Evolutionary conservation across 2,888 invertebrate species (phyloP).

Genomic region (Ochropleura leucogaster): DNA sequence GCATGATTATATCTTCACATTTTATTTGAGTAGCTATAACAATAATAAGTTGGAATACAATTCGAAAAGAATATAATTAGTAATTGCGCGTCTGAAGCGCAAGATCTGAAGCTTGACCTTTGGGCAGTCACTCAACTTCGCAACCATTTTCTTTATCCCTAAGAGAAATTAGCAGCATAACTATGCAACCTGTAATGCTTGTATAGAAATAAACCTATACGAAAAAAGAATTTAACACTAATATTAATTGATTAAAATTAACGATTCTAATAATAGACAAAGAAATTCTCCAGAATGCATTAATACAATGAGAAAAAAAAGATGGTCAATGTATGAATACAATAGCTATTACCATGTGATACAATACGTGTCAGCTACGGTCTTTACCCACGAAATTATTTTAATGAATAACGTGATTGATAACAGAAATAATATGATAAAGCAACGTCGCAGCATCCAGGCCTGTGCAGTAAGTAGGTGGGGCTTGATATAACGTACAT

Average conservation of each 20-base stretch:
- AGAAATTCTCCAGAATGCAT: neutral
- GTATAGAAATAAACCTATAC: neutral
- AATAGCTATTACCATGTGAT: constrained; percentile 19
- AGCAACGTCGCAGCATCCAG: constrained; percentile 14
- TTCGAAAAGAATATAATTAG: neutral
- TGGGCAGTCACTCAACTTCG: too few relatives aligned
- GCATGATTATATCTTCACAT: neutral
- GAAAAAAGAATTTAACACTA: neutral
- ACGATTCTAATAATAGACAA: neutral
- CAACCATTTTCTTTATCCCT: neutral
- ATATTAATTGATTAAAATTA: neutral
- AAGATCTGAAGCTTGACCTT: neutral
- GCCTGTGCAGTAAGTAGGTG: constrained; percentile 32
- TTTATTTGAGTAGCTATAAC: neutral
- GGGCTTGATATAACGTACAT: constrained; percentile 26
- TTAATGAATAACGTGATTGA: constrained; percentile 21
- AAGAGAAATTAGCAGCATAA: neutral
- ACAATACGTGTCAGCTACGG: constrained; percentile 17
- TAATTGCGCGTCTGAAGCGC: neutral
- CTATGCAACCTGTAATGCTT: neutral
- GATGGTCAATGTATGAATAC: constrained; percentile 5
- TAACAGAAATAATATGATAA: constrained; percentile 43
- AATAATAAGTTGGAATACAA: neutral
- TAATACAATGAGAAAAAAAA: neutral
- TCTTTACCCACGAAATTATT: constrained; percentile 17